Conservation (phyloP, 2,113 vertebrate genomes). For the Zapornia atra region DNA sequence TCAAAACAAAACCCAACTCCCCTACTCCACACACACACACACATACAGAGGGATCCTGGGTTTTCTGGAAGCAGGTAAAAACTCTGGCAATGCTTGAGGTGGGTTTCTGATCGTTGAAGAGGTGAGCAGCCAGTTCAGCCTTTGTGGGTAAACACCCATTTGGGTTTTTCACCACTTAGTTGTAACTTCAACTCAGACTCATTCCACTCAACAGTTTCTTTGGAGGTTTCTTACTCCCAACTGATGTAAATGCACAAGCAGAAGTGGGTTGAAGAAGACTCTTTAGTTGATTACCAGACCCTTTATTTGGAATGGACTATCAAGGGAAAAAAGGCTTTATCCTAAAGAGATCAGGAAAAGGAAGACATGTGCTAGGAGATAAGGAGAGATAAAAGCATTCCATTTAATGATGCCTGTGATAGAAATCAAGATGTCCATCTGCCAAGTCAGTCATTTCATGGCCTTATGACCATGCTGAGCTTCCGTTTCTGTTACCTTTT, state of each 20-base stretch:
- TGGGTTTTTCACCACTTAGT: not conserved
- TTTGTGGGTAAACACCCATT: not conserved
- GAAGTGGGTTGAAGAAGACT: not conserved
- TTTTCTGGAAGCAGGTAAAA: not conserved
- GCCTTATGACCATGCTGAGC: not conserved
- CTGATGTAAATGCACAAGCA: not conserved
- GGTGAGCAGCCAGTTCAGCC: not conserved
- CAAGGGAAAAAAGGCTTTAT: not conserved
- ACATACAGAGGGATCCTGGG: accelerated
- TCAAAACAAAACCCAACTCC: not conserved
- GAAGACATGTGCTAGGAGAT: constrained; percentile 63
- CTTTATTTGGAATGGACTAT: not conserved
- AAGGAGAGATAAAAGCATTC: constrained; percentile 66
- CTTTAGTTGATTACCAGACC: not conserved
- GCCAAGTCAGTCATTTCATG: constrained; percentile 41
- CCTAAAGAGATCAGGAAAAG: constrained; percentile 53
- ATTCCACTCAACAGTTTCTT: not conserved
- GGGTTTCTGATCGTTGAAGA: not conserved
- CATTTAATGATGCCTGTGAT: not conserved
- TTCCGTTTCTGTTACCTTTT: constrained; percentile 45
- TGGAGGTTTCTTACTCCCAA: not conserved
- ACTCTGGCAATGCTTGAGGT: not conserved
- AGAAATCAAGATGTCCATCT: constrained; percentile 42
- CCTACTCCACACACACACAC: not conserved
- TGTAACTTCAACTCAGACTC: not conserved